Conservation (phyloP, 2,888 invertebrate species). For the Scaptomyza cyrtandrae region DNA sequence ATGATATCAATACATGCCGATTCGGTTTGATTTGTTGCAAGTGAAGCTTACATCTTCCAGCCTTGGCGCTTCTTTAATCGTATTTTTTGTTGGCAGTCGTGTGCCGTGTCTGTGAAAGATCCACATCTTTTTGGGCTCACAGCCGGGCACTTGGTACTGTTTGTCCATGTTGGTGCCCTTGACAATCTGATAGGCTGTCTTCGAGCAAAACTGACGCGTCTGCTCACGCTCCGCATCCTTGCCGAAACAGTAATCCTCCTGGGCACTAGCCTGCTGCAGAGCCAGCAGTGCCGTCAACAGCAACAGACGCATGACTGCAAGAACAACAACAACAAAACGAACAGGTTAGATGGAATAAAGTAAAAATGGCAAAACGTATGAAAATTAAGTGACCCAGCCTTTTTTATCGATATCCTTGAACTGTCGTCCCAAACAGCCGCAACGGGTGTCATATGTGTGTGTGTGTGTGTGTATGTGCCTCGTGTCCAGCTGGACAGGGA, state of each 20-base stretch:
- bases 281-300: slow-evolving; percentile 57
- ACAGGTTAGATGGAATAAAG: background rate
- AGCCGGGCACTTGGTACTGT: slow-evolving; percentile 88
- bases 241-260: slow-evolving; percentile 82
- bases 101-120: slow-evolving; percentile 89
- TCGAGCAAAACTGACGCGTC: slow-evolving; percentile 87
- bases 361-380: slow-evolving; percentile 22
- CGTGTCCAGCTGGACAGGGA: slow-evolving; percentile 1
- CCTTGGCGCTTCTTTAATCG: slow-evolving; percentile 86
- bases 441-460: slow-evolving; percentile 64
- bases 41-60: slow-evolving; percentile 85
- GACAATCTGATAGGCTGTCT: slow-evolving; percentile 91
- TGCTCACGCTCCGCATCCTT: slow-evolving; percentile 81
- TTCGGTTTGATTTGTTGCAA: too few relatives aligned
- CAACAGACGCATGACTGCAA: slow-evolving; percentile 64
- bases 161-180: slow-evolving; percentile 86
- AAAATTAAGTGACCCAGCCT: slow-evolving; percentile 68
- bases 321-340: background rate
- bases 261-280: slow-evolving; percentile 51
- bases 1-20: background rate
- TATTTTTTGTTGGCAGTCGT: slow-evolving; percentile 87
- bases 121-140: slow-evolving; percentile 90
- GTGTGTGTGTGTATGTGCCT: slow-evolving; percentile 10
- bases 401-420: slow-evolving; percentile 68
- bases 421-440: slow-evolving; percentile 48